phyloP scores from a whole-genome alignment of 2,113 vertebrate species.

The Oreochromis tanganicae region DNA sequence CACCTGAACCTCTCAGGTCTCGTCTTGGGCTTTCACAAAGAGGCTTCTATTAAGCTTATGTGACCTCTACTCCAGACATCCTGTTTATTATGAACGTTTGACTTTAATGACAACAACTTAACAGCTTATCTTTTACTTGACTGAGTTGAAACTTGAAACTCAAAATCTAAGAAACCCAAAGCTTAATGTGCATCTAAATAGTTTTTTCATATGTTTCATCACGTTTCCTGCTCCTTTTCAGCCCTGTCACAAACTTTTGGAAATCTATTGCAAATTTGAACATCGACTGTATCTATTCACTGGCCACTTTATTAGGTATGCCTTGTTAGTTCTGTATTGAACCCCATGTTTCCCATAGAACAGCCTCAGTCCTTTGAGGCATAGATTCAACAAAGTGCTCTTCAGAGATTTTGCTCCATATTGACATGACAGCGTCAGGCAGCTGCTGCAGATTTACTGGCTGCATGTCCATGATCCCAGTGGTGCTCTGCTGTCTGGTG shows the following conservation, averaged over 20 bases:
- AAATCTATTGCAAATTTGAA: accelerated
- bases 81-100: not conserved
- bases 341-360: not conserved
- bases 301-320: not conserved
- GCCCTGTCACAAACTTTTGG: accelerated
- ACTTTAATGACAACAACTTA: not conserved
- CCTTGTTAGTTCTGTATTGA: not conserved
- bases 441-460: not conserved
- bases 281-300: accelerated
- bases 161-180: not conserved
- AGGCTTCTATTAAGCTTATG: accelerated
- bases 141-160: not conserved
- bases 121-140: not conserved
- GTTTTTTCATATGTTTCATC: not conserved
- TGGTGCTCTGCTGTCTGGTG: not conserved
- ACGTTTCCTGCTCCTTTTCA: not conserved
- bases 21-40: accelerated
- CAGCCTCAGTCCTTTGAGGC: not conserved
- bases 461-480: not conserved
- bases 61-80: not conserved
- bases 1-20: not conserved
- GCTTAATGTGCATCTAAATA: not conserved
- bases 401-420: not conserved
- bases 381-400: accelerated
- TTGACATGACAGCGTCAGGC: not conserved